These are phyloP conservation scores for Ormyrus nitidulus DNA, from an alignment of 2,888 invertebrate species.

Conservation along the genomic window DNA sequence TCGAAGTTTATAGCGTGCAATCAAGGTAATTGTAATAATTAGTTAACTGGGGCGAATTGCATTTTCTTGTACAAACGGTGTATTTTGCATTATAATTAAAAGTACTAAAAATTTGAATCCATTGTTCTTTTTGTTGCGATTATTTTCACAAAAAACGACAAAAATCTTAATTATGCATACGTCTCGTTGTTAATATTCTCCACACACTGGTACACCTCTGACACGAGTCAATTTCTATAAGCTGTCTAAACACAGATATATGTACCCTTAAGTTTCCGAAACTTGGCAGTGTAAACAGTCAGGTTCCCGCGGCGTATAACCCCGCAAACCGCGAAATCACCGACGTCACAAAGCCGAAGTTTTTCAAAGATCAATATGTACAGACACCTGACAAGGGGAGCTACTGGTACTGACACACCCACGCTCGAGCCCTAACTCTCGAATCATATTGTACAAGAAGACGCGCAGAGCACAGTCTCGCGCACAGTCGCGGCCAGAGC, in stretches of 20 bases:
- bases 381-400: constrained; percentile 27
- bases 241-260: constrained; percentile 3
- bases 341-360: constrained; percentile 30
- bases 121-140: too few relatives aligned
- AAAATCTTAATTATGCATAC: too few relatives aligned
- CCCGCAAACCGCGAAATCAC: constrained; percentile 1
- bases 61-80: too few relatives aligned
- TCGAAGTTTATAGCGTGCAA: too few relatives aligned
- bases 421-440: not conserved
- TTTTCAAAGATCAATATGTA: constrained; percentile 48
- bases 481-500: not conserved
- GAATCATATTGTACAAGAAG: not conserved
- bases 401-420: too few relatives aligned
- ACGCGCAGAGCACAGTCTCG: not conserved
- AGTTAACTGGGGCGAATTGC: too few relatives aligned
- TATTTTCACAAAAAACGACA: too few relatives aligned
- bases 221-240: not conserved
- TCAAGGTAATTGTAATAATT: too few relatives aligned
- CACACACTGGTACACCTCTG: not conserved
- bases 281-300: not conserved
- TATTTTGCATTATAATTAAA: too few relatives aligned
- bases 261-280: not conserved
- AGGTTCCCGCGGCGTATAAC: not conserved
- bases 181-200: too few relatives aligned
- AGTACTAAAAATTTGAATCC: too few relatives aligned